Evolutionary conservation across 2,888 invertebrate genomes (phyloP).

Genomic region (Drosophila multiciliata): DNA sequence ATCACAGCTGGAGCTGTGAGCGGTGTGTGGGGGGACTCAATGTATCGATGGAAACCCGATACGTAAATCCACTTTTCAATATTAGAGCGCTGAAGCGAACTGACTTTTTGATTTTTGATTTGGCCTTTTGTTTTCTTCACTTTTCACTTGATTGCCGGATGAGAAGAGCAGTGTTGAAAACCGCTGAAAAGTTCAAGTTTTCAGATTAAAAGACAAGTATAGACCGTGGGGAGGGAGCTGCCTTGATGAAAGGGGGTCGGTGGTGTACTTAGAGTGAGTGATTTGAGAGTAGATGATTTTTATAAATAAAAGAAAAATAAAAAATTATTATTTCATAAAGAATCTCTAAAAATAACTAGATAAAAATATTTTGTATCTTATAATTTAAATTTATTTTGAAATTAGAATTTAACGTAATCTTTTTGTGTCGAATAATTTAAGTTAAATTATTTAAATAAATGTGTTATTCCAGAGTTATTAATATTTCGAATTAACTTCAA

Average conservation of each 20-base stretch:
- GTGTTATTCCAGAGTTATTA: neutral
- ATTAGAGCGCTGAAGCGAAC: slow-evolving; percentile 16
- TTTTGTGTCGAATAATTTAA: neutral
- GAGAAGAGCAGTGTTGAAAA: slow-evolving; percentile 14
- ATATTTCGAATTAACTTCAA: neutral
- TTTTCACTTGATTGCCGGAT: slow-evolving; percentile 49
- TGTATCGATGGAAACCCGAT: slow-evolving; percentile 33
- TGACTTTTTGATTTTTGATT: slow-evolving; percentile 23
- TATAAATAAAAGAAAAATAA: neutral
- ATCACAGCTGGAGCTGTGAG: neutral
- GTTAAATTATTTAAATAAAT: neutral
- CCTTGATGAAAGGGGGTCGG: neutral
- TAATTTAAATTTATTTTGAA: neutral
- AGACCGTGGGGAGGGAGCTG: neutral
- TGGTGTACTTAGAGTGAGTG: no score
- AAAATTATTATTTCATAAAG: neutral
- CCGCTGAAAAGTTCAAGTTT: slow-evolving; percentile 40
- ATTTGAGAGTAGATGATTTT: neutral
- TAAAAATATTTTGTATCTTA: fast-evolving
- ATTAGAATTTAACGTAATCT: neutral
- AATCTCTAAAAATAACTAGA: neutral
- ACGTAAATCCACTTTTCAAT: slow-evolving; percentile 31
- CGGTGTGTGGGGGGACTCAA: neutral
- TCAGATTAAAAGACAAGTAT: neutral
- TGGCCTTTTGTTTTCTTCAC: slow-evolving; percentile 51